These are phyloP conservation scores for Cydia fagiglandana DNA, from an alignment of 1,140 invertebrate species.

Conservation along the genomic window DNA sequence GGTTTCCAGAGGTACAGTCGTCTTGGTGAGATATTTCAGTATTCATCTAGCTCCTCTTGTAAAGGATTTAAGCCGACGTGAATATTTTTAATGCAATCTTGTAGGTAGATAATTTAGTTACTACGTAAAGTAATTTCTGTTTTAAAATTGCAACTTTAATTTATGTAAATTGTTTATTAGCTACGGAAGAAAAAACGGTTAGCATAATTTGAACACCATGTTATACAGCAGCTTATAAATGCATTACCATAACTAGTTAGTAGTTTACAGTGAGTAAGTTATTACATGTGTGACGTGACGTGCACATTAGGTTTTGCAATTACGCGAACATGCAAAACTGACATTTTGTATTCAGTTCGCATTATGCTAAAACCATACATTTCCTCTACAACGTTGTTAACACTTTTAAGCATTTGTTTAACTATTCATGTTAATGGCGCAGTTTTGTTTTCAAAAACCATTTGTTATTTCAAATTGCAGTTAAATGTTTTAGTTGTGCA, in stretches of 20 bases:
- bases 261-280: constrained; percentile 13
- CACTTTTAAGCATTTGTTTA: constrained; percentile 10
- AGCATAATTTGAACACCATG: neutral
- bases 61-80: neutral
- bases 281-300: neutral
- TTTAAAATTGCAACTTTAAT: neutral
- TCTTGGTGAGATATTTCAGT: neutral
- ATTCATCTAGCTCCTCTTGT: neutral
- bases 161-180: neutral
- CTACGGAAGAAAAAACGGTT: neutral
- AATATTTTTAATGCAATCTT: neutral
- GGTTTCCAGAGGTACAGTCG: neutral
- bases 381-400: neutral
- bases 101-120: neutral
- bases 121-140: neutral
- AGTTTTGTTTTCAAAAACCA: neutral
- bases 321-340: constrained; percentile 25
- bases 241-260: constrained; percentile 7
- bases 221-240: neutral
- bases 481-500: neutral
- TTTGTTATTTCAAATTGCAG: neutral
- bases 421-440: constrained; percentile 11
- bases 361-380: constrained; percentile 13
- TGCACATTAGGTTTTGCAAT: constrained; percentile 21
- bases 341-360: constrained; percentile 27